Evolutionary conservation across 2,113 vertebrate genomes (phyloP), one percentile per base, ranked within the genome.

Genomic region (Ageneiosus marmoratus): DNA sequence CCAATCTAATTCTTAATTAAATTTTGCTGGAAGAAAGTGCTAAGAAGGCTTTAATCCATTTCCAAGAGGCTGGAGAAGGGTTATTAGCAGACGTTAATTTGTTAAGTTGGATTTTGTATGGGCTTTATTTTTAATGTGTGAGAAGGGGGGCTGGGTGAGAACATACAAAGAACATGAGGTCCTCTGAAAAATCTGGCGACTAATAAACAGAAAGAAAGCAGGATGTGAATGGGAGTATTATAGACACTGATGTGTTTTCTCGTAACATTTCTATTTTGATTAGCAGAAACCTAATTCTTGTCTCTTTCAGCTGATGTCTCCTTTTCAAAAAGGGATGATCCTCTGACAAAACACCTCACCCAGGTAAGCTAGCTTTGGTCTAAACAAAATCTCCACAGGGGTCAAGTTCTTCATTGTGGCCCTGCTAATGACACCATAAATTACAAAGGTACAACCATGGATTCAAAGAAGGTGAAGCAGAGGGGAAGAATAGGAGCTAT

Each of bases 401-500:
- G 95, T 96, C 94, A 95, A 94, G 94, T 95, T 95, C 94, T 96
- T 92, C 93, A 95, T 83, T 90, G 92, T 89, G 90, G 88, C 90
- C 92, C 69, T 90, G 95, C 94, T 97, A 97, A 98, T 96, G 96
- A 95, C 94, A 95, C 91, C 93, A 93, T 96, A 95, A 96, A 95
- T 94, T 96, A 96, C 91, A 91, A 85, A 94, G 93, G 90, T 92
- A 91, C 92, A 92, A 92, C 92, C 94, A 92, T 91, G 93, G 94
- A 96, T 98, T 98, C 96, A 98, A 98, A 98, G 96, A 94, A 95
- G 94, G 94, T 92, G 94, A 95, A 95, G 84, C 94, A 89, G 92
- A 92, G 92, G 90, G 85, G 92, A 88, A 93, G 94, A 95, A 96
- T 95, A 95, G 95, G 90, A 95, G 95, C 91, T 83, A 94, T 94